Evolutionary conservation across 2,888 invertebrate species (phyloP), one percentile per base, ranked within the genome.

Genomic region (Electrophaes corylata): DNA sequence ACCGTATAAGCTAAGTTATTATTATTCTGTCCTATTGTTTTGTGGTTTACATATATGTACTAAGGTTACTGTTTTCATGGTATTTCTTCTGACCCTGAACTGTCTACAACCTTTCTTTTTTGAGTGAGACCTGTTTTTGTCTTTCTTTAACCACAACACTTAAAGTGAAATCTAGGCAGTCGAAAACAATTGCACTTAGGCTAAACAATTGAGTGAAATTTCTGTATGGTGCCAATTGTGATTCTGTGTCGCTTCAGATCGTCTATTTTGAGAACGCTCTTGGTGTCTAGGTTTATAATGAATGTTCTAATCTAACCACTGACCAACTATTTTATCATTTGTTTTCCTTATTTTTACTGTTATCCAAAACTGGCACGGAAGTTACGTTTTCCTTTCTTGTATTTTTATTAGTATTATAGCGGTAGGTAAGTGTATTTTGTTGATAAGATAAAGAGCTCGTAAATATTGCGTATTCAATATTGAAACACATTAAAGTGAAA

Each of bases 161-260:
- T 60, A 60, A 54, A 51, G 48, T 63, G 53, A 59, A 61, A 65
- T 65, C 58, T 55, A 57, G 56, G 31, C 26, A 57, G 39, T 44
- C 51, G 43, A 49, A 59, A 48, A 63, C 59, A 53, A 61, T 59
- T 63, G 49, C 57, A 47, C 52, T 41, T 37, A 47, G 61, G 56
- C 56, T 40, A 53, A 62, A 54, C 60, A 65, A 58, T 58, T 54
- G 61, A 65, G 61, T 57, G 60, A 63, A 63, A 62, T 62, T 61
- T 59, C 37, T 58, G 50, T 64, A 60, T 65, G 58, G 55, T 67
- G 64, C 65, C 67, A 64, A 62, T 59, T 62, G 62, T 65, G 57
- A 52, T 47, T 58, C 44, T 54, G 60, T 62, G 60, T 62, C 57
- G 45, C 56, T 60, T 60, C 60, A 60, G 47, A 54, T 37, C 35